These are phyloP conservation scores for Drosophila tanythrix DNA, from an alignment of 2,888 invertebrate genomes.

Conservation along the genomic window DNA sequence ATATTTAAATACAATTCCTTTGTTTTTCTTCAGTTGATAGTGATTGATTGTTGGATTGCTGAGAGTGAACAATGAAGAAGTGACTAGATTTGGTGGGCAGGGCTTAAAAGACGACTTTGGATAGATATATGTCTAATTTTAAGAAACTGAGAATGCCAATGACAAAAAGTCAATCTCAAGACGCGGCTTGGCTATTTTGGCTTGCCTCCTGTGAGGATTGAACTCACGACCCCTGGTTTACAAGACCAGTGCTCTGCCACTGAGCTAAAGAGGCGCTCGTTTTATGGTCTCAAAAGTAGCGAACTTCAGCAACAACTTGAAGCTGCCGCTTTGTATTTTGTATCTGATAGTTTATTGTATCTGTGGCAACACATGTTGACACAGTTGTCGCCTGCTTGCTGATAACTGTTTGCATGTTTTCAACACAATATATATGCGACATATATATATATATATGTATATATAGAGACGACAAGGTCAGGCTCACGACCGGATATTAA, in stretches of 20 bases:
- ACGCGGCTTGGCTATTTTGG: constrained; percentile 85
- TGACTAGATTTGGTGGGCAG: constrained; percentile 13
- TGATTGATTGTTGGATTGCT: constrained; percentile 45
- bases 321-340: constrained; percentile 16
- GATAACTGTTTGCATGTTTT: constrained; percentile 63
- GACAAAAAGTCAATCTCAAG: neutral
- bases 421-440: neutral
- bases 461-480: constrained; percentile 39
- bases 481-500: constrained; percentile 68
- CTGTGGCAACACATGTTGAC: constrained; percentile 64
- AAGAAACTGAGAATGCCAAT: neutral
- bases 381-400: constrained; percentile 58
- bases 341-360: constrained; percentile 23
- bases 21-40: neutral
- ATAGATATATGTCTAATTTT: neutral
- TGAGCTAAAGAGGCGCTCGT: constrained; percentile 92
- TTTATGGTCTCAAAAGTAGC: constrained; percentile 37
- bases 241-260: constrained; percentile 96
- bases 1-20: neutral
- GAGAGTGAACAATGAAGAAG: neutral
- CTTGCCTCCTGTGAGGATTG: constrained; percentile 94
- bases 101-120: neutral
- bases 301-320: constrained; percentile 38
- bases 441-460: neutral
- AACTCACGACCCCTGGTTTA: constrained; percentile 96